These are phyloP conservation scores for Pammene aurita DNA, from an alignment of 2,888 invertebrate species.

Conservation along the genomic window DNA sequence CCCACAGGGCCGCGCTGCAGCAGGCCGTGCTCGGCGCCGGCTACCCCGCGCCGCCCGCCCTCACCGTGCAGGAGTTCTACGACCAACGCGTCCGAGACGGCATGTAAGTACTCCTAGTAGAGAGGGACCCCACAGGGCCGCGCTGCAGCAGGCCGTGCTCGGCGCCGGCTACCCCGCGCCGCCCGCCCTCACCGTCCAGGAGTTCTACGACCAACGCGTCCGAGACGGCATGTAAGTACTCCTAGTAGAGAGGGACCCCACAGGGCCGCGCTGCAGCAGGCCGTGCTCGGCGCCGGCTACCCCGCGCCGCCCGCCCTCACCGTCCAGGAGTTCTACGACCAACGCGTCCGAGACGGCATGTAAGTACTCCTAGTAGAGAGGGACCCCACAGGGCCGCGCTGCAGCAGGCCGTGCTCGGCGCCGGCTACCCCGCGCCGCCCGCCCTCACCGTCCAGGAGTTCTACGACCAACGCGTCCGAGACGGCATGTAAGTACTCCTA, in stretches of 20 bases:
- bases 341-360: constrained; percentile 90
- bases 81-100: constrained; percentile 92
- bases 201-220: constrained; percentile 95
- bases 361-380: constrained; percentile 75
- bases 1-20: constrained; percentile 91
- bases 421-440: constrained; percentile 97
- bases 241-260: too few relatives aligned
- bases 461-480: constrained; percentile 92
- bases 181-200: constrained; percentile 96
- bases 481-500: constrained; percentile 85
- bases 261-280: constrained; percentile 93
- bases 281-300: constrained; percentile 97
- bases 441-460: constrained; percentile 97
- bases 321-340: constrained; percentile 97
- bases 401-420: constrained; percentile 96
- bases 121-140: too few relatives aligned
- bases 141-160: constrained; percentile 94
- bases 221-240: constrained; percentile 87
- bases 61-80: constrained; percentile 98
- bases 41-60: constrained; percentile 95
- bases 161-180: constrained; percentile 97
- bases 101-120: constrained; percentile 80
- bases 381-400: constrained; percentile 89
- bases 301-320: constrained; percentile 96
- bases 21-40: constrained; percentile 97